Base-by-base conservation (phyloP, 1,140 invertebrate genomes). In the Leptinotarsa defecta region DNA sequence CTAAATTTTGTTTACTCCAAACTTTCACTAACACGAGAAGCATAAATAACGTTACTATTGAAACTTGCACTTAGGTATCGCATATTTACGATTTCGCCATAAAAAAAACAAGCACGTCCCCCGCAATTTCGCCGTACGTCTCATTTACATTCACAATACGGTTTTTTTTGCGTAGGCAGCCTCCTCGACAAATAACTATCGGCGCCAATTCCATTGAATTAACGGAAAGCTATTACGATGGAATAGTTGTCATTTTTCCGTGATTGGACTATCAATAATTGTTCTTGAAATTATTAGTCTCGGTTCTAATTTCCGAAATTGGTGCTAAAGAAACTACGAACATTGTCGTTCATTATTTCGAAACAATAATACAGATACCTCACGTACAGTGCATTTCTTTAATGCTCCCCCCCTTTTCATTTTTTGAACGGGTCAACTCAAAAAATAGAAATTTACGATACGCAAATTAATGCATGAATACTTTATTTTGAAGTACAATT, bases 131-230 rank as follows among this genome's bases (percentile, higher is more conserved):
- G 52, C 52, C 52, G 52, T 15, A 57, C n/a, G n/a, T 43, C 52
- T 57, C 52, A 57, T 57, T 57, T 57, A 57, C n/a, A 57, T 57
- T 57, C 52, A 57, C n/a, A 57, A 19, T 57, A 19, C 15, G 52
- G 52, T 57, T 57, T 57, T n/a, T 57, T 57, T 57, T 19, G 52
- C n/a, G 52, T 57, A 57, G 52, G 52, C 34, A 43, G 34, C 52
- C n/a, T 57, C 52, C 52, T 57, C 52, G 52, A 57, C 52, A 57
- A 57, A 57, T 57, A 19, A 6, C 52, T 17, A 57, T 57, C 52
- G 52, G 52, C 52, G 52, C 52, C 52, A 57, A 19, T 57, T n/a
- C 52, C 13, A 57, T 57, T 57, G 52, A 57, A 57, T 57, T 57
- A 57, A 57, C 52, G 52, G 52, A 57, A 57, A 57, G 17, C n/a